phyloP scores from a whole-genome alignment of 1,140 invertebrate species.

The Palaemon carinicauda region DNA sequence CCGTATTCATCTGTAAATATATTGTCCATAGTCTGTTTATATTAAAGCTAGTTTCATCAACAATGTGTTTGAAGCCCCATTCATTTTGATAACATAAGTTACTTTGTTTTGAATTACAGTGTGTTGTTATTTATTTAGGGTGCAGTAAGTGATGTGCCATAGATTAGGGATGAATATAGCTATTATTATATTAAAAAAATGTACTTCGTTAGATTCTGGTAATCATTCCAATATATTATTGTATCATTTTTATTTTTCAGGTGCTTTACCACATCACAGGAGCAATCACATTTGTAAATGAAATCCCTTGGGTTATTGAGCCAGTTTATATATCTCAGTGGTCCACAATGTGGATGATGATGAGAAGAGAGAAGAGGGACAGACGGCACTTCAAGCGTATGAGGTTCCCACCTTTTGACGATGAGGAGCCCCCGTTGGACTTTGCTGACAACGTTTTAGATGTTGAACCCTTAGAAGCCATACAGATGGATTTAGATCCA shows the following conservation, averaged over 20 bases:
- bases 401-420: constrained; percentile 99
- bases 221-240: too few species aligned
- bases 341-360: constrained; percentile 99
- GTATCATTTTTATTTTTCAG: constrained; percentile 24
- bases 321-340: constrained; percentile 99
- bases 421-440: constrained; percentile 99
- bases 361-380: constrained; percentile 98
- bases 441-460: constrained; percentile 99
- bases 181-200: too few species aligned
- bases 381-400: constrained; percentile 98
- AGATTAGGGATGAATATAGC: too few species aligned
- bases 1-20: too few species aligned
- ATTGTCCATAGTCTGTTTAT: too few species aligned
- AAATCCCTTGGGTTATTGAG: constrained; percentile 99
- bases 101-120: too few species aligned
- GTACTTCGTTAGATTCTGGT: too few species aligned
- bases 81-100: too few species aligned
- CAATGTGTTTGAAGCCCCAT: too few species aligned
- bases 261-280: constrained; percentile 98
- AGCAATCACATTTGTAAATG: constrained; percentile 99
- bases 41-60: too few species aligned
- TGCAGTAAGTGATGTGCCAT: too few species aligned
- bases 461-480: constrained; percentile 98
- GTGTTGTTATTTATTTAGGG: too few species aligned
- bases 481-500: constrained; percentile 96